Conservation (phyloP, 2,797 vertebrate genomes). For the Syngnathus rostellatus region DNA sequence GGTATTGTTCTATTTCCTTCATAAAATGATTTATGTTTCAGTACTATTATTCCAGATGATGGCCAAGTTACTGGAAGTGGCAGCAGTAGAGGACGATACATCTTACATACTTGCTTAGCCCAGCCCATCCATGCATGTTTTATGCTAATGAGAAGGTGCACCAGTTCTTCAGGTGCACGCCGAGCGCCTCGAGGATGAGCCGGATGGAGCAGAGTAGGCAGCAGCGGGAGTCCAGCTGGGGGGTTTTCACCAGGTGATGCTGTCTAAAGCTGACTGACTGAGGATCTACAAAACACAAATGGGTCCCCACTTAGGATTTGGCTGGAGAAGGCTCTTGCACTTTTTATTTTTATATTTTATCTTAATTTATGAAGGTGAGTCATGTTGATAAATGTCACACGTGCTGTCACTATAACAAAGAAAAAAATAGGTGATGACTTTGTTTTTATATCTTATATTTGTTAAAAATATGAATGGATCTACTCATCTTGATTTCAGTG, state of each 20-base stretch:
- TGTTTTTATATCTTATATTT: not conserved
- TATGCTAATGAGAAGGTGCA: slow-evolving; percentile 68
- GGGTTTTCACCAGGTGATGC: slow-evolving; percentile 53
- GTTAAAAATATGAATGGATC: not conserved
- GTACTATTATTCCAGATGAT: no score
- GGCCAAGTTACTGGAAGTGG: no score
- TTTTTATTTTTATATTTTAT: slow-evolving; percentile 52
- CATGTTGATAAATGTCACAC: not conserved
- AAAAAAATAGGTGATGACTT: not conserved
- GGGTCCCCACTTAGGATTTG: slow-evolving; percentile 61
- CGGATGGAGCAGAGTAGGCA: slow-evolving; percentile 54
- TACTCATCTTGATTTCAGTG: slow-evolving; percentile 46
- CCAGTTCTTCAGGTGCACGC: slow-evolving; percentile 48
- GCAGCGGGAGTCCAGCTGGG: slow-evolving; percentile 44
- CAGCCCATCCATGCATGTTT: slow-evolving; percentile 47
- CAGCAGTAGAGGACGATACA: no score
- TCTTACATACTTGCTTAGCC: not conserved
- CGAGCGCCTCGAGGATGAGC: slow-evolving; percentile 30
- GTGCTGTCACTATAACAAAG: not conserved
- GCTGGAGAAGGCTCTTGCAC: slow-evolving; percentile 49
- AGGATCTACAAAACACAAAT: slow-evolving; percentile 67
- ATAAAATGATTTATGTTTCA: no score
- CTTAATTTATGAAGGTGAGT: slow-evolving; percentile 71
- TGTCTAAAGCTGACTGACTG: slow-evolving; percentile 49
- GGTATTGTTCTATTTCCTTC: no score